A percentile compares a stretch with the other conserved stretches of the same genome.
Conservation (phyloP, 2,888 invertebrate genomes). For the Miltochrista miniata region DNA sequence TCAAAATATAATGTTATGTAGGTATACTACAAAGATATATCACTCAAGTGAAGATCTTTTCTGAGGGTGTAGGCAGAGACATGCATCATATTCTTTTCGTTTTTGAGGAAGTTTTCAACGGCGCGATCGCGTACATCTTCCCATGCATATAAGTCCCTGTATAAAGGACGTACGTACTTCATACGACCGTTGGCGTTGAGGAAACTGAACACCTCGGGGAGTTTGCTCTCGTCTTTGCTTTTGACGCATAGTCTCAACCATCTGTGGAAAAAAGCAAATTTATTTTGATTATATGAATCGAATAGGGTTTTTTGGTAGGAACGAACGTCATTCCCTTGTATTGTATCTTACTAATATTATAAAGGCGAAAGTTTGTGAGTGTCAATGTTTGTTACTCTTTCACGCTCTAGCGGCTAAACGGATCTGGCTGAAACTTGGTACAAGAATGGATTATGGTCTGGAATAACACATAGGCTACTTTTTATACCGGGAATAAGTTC, state of each 20-base stretch:
- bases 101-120: slow-evolving; percentile 87
- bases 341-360: too few relatives aligned
- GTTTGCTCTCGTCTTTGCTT: slow-evolving; percentile 86
- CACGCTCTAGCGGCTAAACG: too few relatives aligned
- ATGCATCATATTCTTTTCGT: slow-evolving; percentile 92
- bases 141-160: slow-evolving; percentile 93
- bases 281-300: too few relatives aligned
- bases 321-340: too few relatives aligned
- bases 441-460: too few relatives aligned
- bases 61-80: slow-evolving; percentile 89
- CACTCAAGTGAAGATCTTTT: slow-evolving; percentile 87
- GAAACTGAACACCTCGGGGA: slow-evolving; percentile 89
- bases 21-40: slow-evolving; percentile 15
- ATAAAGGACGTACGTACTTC: slow-evolving; percentile 95
- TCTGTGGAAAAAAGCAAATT: slow-evolving; percentile 78
- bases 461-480: too few relatives aligned
- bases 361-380: too few relatives aligned
- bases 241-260: slow-evolving; percentile 92
- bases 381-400: too few relatives aligned
- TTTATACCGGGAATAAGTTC: too few relatives aligned
- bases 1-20: too few relatives aligned
- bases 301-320: too few relatives aligned
- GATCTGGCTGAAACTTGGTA: too few relatives aligned
- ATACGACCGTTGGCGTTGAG: slow-evolving; percentile 93
- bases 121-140: slow-evolving; percentile 86